Conservation (phyloP, 92 coral and sea anemone species). For the Ricordea florida region DNA sequence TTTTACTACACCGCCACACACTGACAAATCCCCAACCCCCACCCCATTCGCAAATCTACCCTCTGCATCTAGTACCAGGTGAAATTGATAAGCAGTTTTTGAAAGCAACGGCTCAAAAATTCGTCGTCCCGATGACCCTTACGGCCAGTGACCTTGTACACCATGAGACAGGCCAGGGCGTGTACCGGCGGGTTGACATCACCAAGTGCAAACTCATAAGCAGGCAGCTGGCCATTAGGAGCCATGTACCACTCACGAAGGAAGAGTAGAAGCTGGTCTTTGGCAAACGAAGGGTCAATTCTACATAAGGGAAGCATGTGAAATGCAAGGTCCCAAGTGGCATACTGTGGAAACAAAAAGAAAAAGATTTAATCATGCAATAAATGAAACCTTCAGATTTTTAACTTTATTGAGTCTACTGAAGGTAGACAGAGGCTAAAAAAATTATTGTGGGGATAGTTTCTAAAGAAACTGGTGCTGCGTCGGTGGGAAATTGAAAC, state of each 20-base stretch:
- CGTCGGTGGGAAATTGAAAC: too few species aligned
- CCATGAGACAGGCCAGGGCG: conserved; percentile 86
- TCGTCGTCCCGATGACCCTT: conserved; percentile 84
- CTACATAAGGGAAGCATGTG: conserved; percentile 95
- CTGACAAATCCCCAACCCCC: too few species aligned
- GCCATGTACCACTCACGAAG: conserved; percentile 98
- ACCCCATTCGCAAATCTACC: too few species aligned
- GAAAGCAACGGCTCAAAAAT: conserved; percentile 91
- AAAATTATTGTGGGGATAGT: too few species aligned
- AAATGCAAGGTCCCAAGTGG: conserved; percentile 97
- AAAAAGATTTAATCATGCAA: not conserved
- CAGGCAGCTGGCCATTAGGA: conserved; percentile 97
- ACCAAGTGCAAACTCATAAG: conserved; percentile 95
- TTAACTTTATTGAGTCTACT: too few species aligned
- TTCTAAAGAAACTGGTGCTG: too few species aligned
- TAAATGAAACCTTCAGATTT: not conserved
- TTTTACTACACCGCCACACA: too few species aligned
- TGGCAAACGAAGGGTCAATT: conserved; percentile 96
- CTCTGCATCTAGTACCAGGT: conserved; percentile 87
- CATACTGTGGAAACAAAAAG: conserved; percentile 66
- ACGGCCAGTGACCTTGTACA: conserved; percentile 92
- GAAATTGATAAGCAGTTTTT: conserved; percentile 90
- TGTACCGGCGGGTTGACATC: conserved; percentile 99
- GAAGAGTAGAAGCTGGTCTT: conserved; percentile 82
- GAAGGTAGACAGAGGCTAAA: too few species aligned